These are phyloP conservation scores for Poecilobothrus nobilitatus DNA, from an alignment of 2,888 invertebrate species.

Conservation along the genomic window DNA sequence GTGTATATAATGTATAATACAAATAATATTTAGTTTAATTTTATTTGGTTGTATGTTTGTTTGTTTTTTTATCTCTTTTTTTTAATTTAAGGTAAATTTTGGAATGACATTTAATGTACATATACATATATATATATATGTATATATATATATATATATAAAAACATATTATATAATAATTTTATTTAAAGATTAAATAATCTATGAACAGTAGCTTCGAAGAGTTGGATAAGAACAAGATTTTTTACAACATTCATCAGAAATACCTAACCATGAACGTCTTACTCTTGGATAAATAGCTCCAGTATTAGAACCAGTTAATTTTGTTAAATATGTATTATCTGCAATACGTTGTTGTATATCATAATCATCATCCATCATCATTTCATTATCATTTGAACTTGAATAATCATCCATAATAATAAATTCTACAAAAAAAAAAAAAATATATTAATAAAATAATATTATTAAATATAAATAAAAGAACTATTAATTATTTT, in stretches of 20 bases:
- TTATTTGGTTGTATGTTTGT: too few species aligned
- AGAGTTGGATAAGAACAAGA: constrained; percentile 15
- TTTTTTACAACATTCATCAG: constrained; percentile 18
- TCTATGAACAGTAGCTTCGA: constrained; percentile 13
- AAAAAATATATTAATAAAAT: not conserved
- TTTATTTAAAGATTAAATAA: not conserved
- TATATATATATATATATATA: too few species aligned
- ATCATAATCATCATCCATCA: not conserved
- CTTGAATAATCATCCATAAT: not conserved
- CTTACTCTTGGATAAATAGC: constrained; percentile 16
- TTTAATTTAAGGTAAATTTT: too few species aligned
- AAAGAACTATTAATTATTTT: too few species aligned
- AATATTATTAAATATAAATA: too few species aligned
- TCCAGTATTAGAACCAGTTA: constrained; percentile 1
- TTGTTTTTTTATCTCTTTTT: too few species aligned
- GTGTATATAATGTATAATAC: too few species aligned
- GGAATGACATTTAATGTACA: too few species aligned
- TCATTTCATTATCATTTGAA: not conserved
- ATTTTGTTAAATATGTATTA: constrained; percentile 11
- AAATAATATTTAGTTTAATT: too few species aligned
- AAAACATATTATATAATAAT: too few species aligned
- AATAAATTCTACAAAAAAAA: not conserved
- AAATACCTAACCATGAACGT: constrained; percentile 15
- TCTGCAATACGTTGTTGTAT: not conserved
- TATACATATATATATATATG: too few species aligned